Evolutionary conservation across 2,888 invertebrate genomes (phyloP).

Genomic region (Imbricaverruca yamaguchii): DNA sequence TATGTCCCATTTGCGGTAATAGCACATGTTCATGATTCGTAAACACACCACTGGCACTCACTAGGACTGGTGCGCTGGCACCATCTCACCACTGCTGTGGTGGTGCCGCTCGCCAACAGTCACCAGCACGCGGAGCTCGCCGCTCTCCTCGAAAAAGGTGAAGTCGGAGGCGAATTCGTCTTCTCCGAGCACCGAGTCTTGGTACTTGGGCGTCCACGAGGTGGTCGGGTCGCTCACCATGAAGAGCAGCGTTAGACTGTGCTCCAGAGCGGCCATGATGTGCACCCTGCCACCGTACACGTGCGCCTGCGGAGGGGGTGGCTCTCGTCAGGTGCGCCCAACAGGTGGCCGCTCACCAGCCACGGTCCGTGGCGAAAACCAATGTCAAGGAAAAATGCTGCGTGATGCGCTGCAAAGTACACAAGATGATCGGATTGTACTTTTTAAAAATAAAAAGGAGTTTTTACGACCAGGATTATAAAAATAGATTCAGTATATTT

Average conservation of each 20-base stretch:
- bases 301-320: not conserved
- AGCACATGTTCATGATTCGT: too few species aligned
- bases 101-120: not conserved
- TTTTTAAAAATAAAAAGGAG: too few species aligned
- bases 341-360: too few species aligned
- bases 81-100: not conserved
- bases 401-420: too few species aligned
- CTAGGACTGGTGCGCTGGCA: not conserved
- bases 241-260: not conserved
- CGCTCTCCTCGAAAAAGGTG: not conserved
- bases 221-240: not conserved
- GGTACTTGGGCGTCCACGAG: conserved; percentile 12
- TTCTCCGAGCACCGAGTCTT: not conserved
- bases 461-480: too few species aligned
- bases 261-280: not conserved
- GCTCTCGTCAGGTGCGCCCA: too few species aligned
- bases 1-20: too few species aligned
- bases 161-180: conserved; percentile 3
- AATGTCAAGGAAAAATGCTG: too few species aligned
- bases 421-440: too few species aligned
- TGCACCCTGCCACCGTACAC: not conserved
- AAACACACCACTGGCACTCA: not conserved
- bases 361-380: too few species aligned
- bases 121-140: not conserved
- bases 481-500: too few species aligned